These are phyloP conservation scores for Caradrina clavipalpis DNA, from an alignment of 2,888 invertebrate species.

Conservation along the genomic window DNA sequence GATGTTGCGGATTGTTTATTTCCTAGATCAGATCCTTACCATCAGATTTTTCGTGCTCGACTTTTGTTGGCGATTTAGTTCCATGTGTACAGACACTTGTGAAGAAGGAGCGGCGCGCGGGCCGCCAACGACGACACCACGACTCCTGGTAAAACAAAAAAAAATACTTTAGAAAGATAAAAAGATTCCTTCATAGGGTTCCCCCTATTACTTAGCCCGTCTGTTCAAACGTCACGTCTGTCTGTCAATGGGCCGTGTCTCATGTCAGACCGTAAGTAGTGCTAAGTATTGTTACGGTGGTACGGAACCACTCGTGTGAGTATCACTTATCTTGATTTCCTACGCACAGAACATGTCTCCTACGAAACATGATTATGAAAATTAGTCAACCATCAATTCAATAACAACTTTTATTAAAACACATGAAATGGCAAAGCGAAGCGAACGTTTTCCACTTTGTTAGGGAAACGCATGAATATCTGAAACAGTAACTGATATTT, in stretches of 20 bases:
- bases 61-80: constrained; percentile 84
- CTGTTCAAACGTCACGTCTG: too few species aligned
- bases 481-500: constrained; percentile 16
- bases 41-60: constrained; percentile 85
- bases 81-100: constrained; percentile 85
- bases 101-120: constrained; percentile 85
- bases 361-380: not conserved
- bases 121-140: constrained; percentile 92
- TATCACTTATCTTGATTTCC: not conserved
- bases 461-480: constrained; percentile 16
- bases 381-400: not conserved
- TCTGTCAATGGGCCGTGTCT: too few species aligned
- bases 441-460: constrained; percentile 11
- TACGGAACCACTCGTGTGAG: too few species aligned
- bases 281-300: too few species aligned
- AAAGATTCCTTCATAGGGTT: too few species aligned
- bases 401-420: not conserved
- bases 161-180: constrained; percentile 30
- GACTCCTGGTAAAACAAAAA: constrained; percentile 89
- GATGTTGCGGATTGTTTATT: constrained; percentile 62
- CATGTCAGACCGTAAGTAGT: too few species aligned
- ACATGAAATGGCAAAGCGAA: constrained; percentile 2
- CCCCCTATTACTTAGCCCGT: too few species aligned
- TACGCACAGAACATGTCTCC: not conserved
- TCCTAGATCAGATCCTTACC: constrained; percentile 77